phyloP scores from a whole-genome alignment of 2,888 invertebrate species.

The Drosophila paranaensis region DNA sequence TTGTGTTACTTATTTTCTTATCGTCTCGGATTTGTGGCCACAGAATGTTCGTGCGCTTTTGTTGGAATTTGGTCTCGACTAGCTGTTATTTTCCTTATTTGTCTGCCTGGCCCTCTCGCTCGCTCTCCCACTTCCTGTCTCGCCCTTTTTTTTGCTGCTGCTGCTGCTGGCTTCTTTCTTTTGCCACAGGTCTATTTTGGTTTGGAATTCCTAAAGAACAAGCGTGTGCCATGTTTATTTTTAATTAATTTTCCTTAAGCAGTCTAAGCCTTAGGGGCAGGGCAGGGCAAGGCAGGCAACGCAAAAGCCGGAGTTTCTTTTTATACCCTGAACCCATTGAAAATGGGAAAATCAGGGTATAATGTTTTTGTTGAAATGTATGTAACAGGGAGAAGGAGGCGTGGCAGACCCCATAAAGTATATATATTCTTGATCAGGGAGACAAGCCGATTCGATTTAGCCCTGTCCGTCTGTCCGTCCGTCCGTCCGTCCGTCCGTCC shows the following conservation, averaged over 20 bases:
- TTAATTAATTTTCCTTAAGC: conserved; percentile 81
- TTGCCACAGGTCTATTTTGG: conserved; percentile 72
- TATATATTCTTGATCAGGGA: too few species aligned
- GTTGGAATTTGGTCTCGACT: conserved; percentile 70
- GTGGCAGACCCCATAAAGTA: too few species aligned
- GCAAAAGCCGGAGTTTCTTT: conserved; percentile 14
- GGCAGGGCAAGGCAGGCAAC: conserved; percentile 8
- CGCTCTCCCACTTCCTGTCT: conserved; percentile 1
- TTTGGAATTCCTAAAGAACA: conserved; percentile 74
- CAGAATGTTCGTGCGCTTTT: conserved; percentile 74
- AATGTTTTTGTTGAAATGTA: too few species aligned
- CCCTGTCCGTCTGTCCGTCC: too few species aligned
- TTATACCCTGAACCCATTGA: too few species aligned
- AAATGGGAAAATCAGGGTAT: too few species aligned
- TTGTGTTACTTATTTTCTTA: conserved; percentile 75
- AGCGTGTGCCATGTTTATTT: conserved; percentile 79
- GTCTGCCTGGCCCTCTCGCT: conserved; percentile 46
- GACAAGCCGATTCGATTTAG: too few species aligned
- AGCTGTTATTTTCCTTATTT: conserved; percentile 68
- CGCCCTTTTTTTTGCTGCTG: background rate
- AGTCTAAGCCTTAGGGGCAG: conserved; percentile 67
- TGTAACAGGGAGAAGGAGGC: too few species aligned
- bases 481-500: too few species aligned
- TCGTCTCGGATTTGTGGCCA: conserved; percentile 78
- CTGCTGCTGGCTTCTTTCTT: background rate